phyloP scores from a whole-genome alignment of 2,888 invertebrate species.

The Chironomus tentans region DNA sequence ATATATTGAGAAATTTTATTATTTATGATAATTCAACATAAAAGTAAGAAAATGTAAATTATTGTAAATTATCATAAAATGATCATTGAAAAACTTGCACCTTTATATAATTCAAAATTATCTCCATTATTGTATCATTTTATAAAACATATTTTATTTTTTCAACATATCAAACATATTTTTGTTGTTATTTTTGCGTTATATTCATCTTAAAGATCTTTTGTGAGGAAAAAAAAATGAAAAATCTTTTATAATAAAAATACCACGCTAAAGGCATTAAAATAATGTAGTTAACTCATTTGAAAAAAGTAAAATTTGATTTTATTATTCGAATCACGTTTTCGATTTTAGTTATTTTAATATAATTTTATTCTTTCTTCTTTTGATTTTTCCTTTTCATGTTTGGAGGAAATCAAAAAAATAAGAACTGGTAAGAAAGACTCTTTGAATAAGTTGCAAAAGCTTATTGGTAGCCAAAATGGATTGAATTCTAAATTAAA shows the following conservation, averaged over 20 bases:
- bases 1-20: too few species aligned
- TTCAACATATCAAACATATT: too few species aligned
- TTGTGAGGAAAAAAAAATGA: too few species aligned
- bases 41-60: too few species aligned
- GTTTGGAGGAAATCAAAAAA: background rate
- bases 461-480: background rate
- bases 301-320: background rate
- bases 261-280: background rate
- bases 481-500: too few species aligned
- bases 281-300: background rate
- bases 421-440: background rate
- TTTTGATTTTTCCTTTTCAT: background rate
- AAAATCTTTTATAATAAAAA: background rate
- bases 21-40: too few species aligned
- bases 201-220: background rate
- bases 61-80: too few species aligned
- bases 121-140: too few species aligned
- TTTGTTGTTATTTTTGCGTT: too few species aligned
- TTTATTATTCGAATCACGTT: constrained; percentile 9
- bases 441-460: background rate
- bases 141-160: too few species aligned
- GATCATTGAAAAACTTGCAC: too few species aligned
- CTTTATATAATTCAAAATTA: too few species aligned
- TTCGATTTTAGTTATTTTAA: background rate
- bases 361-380: background rate